Conservation (phyloP, 2,888 invertebrate species). For the Abrostola tripartita region DNA sequence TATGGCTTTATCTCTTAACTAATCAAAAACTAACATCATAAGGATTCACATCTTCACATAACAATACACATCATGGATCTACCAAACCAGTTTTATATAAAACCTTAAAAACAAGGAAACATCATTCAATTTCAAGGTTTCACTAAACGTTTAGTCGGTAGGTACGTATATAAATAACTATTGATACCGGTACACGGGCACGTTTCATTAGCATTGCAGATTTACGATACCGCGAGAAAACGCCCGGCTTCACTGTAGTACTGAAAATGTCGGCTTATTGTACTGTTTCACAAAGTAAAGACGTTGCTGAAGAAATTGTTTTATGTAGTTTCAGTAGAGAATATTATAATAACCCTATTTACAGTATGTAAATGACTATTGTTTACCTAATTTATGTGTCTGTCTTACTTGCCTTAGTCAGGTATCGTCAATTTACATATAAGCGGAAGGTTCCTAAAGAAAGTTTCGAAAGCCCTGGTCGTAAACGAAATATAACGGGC, state of each 20-base stretch:
- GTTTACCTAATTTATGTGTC: too few relatives aligned
- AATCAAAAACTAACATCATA: neutral
- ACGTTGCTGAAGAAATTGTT: neutral
- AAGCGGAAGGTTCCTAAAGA: too few relatives aligned
- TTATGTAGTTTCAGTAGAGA: neutral
- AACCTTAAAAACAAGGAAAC: slow-evolving; percentile 44
- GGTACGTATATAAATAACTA: slow-evolving; percentile 53
- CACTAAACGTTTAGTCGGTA: slow-evolving; percentile 40
- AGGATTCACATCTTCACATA: slow-evolving; percentile 5
- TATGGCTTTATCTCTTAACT: too few relatives aligned
- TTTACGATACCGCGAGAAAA: slow-evolving; percentile 59
- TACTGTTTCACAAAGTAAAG: slow-evolving; percentile 7
- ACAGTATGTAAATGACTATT: too few relatives aligned
- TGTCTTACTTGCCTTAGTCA: too few relatives aligned
- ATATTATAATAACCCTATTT: neutral
- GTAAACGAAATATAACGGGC: too few relatives aligned
- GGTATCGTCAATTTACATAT: too few relatives aligned
- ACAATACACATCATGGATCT: slow-evolving; percentile 14
- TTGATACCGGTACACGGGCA: slow-evolving; percentile 59
- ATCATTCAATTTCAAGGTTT: slow-evolving; percentile 53
- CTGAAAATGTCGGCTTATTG: slow-evolving; percentile 39
- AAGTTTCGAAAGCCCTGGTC: too few relatives aligned
- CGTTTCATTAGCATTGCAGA: slow-evolving; percentile 69
- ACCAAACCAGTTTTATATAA: slow-evolving; percentile 39
- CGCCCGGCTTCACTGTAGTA: slow-evolving; percentile 53